A percentile compares a stretch with the other conserved stretches of the same genome.
These are phyloP conservation scores for Varanus salvator DNA, from an alignment of 2,113 vertebrate genomes.

Conservation along the genomic window DNA sequence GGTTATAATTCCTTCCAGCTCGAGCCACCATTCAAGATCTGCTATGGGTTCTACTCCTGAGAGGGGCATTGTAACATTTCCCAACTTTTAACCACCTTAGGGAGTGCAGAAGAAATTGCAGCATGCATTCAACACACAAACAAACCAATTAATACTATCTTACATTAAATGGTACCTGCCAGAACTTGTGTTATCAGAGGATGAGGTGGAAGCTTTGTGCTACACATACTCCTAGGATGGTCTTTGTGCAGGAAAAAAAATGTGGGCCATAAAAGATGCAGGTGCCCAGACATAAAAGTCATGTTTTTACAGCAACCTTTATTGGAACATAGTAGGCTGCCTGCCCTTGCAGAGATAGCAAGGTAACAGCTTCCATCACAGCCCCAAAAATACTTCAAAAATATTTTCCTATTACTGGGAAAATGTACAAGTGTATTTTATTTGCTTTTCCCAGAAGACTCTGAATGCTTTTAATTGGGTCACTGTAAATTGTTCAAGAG, in stretches of 20 bases:
- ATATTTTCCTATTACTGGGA: background rate
- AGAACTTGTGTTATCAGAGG: background rate
- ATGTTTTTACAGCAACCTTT: conserved; percentile 37
- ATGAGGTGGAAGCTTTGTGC: background rate
- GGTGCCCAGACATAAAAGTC: background rate
- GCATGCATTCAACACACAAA: background rate
- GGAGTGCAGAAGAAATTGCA: background rate
- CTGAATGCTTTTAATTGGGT: background rate
- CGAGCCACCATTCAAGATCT: background rate
- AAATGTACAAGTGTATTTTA: background rate
- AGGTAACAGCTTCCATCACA: accelerated
- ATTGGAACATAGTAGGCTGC: background rate
- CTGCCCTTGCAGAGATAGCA: conserved; percentile 19
- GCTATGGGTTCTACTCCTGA: background rate
- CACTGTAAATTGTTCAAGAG: background rate
- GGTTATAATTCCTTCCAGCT: background rate
- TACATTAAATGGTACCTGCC: background rate
- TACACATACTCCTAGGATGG: conserved; percentile 1
- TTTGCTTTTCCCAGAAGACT: conserved; percentile 7
- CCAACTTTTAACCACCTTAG: background rate
- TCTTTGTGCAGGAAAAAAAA: background rate
- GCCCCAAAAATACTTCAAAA: background rate
- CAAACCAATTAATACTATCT: background rate
- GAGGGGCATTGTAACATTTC: background rate
- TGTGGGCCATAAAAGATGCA: background rate